Evolutionary conservation across 2,113 vertebrate genomes (phyloP).

Genomic region (Euleptes europaea): DNA sequence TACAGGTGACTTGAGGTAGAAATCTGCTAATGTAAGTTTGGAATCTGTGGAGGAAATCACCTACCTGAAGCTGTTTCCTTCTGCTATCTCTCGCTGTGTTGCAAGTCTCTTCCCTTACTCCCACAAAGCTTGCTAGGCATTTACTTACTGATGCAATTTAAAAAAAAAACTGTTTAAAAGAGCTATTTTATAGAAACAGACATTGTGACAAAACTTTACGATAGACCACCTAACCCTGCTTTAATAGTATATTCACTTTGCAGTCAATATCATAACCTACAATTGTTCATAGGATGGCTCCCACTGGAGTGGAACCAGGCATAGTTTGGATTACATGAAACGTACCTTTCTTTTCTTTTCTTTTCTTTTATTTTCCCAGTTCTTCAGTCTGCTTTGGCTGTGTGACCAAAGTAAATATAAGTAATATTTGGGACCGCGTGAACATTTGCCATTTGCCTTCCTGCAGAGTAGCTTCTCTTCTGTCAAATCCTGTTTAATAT

Average conservation of each 20-base stretch:
- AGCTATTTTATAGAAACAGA: background rate
- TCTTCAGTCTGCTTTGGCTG: constrained; percentile 12
- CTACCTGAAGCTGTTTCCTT: too few relatives aligned
- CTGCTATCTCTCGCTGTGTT: too few relatives aligned
- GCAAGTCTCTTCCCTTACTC: too few relatives aligned
- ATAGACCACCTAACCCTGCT: background rate
- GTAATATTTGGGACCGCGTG: background rate
- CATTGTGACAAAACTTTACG: background rate
- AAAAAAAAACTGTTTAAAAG: background rate
- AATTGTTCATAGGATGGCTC: background rate
- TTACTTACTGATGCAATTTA: too few relatives aligned
- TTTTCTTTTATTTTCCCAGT: background rate
- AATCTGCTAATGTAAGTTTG: too few relatives aligned
- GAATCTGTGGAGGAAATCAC: too few relatives aligned
- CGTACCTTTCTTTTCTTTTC: background rate
- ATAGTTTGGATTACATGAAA: background rate
- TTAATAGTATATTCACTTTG: background rate
- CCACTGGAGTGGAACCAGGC: background rate
- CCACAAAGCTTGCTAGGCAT: too few relatives aligned
- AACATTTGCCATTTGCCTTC: constrained; percentile 38
- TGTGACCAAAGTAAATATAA: constrained; percentile 31
- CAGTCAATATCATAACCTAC: background rate
- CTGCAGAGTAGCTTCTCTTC: constrained; percentile 21
- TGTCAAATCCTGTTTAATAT: constrained; percentile 31
- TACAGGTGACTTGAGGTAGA: too few relatives aligned